Evolutionary conservation across 2,888 invertebrate genomes (phyloP).

Genomic region (Noctua janthina): DNA sequence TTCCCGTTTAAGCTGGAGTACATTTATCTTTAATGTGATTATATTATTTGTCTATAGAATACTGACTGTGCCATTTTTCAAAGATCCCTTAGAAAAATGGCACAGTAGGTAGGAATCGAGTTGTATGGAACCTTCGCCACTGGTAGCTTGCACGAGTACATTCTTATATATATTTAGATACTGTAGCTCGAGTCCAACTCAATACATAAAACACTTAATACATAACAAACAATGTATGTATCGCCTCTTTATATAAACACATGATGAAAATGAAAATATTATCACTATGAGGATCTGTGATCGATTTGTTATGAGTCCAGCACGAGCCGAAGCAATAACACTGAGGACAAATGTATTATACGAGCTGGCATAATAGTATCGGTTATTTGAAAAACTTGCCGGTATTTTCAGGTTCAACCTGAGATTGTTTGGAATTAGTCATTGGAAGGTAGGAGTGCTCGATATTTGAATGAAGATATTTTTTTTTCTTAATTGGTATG

Average conservation of each 20-base stretch:
- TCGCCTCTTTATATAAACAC: constrained; percentile 56
- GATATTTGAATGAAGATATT: background rate
- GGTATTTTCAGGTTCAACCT: constrained; percentile 44
- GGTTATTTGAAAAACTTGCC: constrained; percentile 67
- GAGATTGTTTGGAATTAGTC: constrained; percentile 52
- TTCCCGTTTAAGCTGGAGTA: too few species aligned
- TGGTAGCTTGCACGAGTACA: too few species aligned
- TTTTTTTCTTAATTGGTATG: too few species aligned
- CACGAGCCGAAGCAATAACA: constrained; percentile 76
- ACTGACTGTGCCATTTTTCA: too few species aligned
- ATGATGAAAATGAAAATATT: constrained; percentile 66
- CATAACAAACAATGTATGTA: constrained; percentile 61
- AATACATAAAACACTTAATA: constrained; percentile 17
- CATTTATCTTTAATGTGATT: too few species aligned
- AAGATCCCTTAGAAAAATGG: too few species aligned
- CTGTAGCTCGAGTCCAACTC: background rate
- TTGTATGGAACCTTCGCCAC: too few species aligned
- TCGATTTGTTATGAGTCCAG: constrained; percentile 71
- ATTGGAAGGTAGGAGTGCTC: background rate
- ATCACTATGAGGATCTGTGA: constrained; percentile 62
- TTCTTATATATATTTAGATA: background rate
- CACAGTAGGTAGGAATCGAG: too few species aligned
- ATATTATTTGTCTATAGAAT: too few species aligned
- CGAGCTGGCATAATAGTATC: constrained; percentile 43
- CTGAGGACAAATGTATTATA: constrained; percentile 56